phyloP scores from a whole-genome alignment of 2,888 invertebrate genomes.

The Agapetus fuscipes region DNA sequence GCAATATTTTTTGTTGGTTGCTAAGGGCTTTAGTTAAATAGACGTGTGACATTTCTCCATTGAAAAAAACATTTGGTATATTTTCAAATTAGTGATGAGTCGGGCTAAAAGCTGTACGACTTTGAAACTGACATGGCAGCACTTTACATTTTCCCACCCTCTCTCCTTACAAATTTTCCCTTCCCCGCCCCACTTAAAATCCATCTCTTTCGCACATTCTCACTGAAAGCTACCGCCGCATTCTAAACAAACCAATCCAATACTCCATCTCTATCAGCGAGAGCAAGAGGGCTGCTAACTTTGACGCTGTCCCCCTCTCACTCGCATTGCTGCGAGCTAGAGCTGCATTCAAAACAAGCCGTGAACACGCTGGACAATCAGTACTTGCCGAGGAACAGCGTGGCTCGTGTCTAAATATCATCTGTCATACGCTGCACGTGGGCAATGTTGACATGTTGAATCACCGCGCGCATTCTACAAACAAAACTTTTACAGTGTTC shows the following conservation, averaged over 20 bases:
- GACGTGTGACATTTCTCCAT: too few species aligned
- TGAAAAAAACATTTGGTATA: too few species aligned
- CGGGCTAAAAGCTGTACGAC: too few species aligned
- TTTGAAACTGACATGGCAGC: too few species aligned
- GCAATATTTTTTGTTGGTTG: too few species aligned
- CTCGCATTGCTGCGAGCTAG: constrained; percentile 9
- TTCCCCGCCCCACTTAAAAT: background rate
- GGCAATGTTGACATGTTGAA: too few species aligned
- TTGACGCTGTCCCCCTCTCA: constrained; percentile 1
- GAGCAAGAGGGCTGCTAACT: background rate
- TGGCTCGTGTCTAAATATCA: background rate
- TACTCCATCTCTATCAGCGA: background rate
- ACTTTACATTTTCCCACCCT: background rate
- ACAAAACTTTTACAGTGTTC: too few species aligned
- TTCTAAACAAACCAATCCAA: background rate
- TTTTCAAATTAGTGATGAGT: too few species aligned
- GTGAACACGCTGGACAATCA: constrained; percentile 1
- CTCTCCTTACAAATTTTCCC: background rate
- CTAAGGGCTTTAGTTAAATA: too few species aligned
- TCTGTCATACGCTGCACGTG: too few species aligned
- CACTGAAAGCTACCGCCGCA: constrained; percentile 10
- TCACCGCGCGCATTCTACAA: too few species aligned
- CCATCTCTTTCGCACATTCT: constrained; percentile 4
- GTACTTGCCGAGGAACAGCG: background rate
- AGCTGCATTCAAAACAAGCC: constrained; percentile 15